Evolutionary conservation across 2,113 vertebrate genomes (phyloP).

Genomic region (Amazona vittata): DNA sequence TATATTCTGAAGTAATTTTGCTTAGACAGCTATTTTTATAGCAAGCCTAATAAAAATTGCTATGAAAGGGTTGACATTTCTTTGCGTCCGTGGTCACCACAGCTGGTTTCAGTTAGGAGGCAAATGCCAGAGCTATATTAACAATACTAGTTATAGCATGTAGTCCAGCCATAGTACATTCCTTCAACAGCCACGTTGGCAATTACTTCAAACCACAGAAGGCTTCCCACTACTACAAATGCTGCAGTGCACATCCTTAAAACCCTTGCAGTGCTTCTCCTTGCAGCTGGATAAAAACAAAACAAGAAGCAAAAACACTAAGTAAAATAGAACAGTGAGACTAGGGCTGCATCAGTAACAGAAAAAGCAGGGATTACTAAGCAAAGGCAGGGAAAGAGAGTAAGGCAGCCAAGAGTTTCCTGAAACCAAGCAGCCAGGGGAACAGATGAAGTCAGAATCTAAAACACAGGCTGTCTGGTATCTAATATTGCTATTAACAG

Average conservation of each 20-base stretch:
- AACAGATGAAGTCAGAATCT: neutral
- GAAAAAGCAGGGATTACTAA: neutral
- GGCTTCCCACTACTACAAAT: neutral
- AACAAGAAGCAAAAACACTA: neutral
- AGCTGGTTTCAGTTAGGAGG: slow-evolving; percentile 51
- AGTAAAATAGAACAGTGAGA: neutral
- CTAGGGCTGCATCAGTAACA: neutral
- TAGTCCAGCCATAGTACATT: neutral
- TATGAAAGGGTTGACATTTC: neutral
- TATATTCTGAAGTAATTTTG: neutral
- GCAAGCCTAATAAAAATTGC: neutral
- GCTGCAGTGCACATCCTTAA: neutral
- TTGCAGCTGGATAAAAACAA: neutral
- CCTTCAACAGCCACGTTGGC: slow-evolving; percentile 38
- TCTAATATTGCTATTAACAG: neutral
- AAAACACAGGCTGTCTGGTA: neutral
- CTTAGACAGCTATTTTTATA: slow-evolving; percentile 22
- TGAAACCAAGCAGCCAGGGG: neutral
- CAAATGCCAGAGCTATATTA: slow-evolving; percentile 36
- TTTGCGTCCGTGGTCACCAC: slow-evolving; percentile 1
- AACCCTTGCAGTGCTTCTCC: neutral
- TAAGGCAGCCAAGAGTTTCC: neutral
- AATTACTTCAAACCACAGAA: slow-evolving; percentile 2
- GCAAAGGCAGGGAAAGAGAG: neutral
- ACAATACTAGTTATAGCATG: neutral